A percentile compares a stretch with the other conserved stretches of the same genome.
Conservation (phyloP, 2,797 vertebrate genomes). For the Arvicola amphibius region DNA sequence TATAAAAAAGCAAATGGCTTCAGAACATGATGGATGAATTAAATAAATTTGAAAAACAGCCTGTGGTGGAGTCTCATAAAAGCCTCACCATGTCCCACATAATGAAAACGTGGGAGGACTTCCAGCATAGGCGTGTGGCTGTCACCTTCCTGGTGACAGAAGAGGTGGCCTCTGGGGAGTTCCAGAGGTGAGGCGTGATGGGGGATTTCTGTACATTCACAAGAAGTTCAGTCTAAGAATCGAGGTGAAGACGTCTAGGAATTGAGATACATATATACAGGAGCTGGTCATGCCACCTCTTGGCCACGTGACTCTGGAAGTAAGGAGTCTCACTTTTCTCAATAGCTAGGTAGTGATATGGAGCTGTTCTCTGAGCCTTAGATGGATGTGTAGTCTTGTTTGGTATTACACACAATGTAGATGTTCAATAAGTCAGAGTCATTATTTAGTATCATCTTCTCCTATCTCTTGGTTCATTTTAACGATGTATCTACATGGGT, state of each 20-base stretch:
- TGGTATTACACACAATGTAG: not conserved
- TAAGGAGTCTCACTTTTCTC: not conserved
- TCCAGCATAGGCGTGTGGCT: not conserved
- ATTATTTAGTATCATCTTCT: not conserved
- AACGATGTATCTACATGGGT: not conserved
- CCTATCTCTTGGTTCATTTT: not conserved
- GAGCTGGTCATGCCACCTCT: not conserved
- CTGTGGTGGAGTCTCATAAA: slow-evolving; percentile 77
- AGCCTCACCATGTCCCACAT: slow-evolving; percentile 64
- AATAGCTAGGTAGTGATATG: not conserved
- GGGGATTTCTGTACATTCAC: not conserved
- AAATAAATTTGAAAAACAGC: slow-evolving; percentile 85
- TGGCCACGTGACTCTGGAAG: not conserved
- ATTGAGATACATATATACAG: not conserved
- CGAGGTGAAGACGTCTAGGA: not conserved
- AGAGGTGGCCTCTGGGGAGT: slow-evolving; percentile 48
- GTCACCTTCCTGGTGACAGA: slow-evolving; percentile 62
- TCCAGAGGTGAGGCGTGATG: not conserved
- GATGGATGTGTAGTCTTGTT: not conserved
- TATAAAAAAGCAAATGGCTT: slow-evolving; percentile 83
- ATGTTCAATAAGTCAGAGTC: not conserved
- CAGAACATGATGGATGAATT: slow-evolving; percentile 83
- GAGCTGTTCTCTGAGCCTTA: not conserved
- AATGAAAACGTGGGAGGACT: slow-evolving; percentile 72
- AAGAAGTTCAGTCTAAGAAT: not conserved